Percentiles rank a stretch among this genome's conserved stretches.
phyloP scores from a whole-genome alignment of 2,113 vertebrate species.

The Hylia prasina region DNA sequence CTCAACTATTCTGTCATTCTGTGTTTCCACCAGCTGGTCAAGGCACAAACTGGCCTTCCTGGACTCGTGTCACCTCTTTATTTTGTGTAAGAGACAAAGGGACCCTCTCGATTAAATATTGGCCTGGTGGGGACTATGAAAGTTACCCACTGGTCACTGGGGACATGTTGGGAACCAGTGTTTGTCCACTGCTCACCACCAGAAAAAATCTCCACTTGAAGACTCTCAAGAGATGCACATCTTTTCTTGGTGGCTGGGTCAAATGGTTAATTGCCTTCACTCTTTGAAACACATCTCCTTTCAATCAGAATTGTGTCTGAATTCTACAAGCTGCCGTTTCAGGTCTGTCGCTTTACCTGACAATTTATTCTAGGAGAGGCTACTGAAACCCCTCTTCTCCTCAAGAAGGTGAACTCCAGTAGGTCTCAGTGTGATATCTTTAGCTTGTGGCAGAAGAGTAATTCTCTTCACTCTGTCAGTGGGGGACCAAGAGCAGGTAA shows the following conservation, averaged over 20 bases:
- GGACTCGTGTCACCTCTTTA: neutral
- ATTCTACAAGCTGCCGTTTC: neutral
- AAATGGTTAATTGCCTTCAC: neutral
- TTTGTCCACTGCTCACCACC: neutral
- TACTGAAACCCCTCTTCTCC: neutral
- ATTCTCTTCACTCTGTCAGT: neutral
- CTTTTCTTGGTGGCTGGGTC: neutral
- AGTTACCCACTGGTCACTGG: neutral
- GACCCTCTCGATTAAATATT: neutral
- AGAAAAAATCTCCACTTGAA: neutral
- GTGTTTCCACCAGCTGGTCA: neutral
- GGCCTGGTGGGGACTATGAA: neutral
- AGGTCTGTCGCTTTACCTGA: neutral
- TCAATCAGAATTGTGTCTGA: neutral
- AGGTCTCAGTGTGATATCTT: neutral
- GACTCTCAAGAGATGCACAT: neutral
- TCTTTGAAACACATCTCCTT: neutral
- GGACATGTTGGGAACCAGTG: rapidly evolving
- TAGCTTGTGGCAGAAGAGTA: neutral
- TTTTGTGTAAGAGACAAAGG: neutral
- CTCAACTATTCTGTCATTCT: neutral
- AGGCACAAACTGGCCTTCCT: neutral
- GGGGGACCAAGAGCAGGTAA: neutral
- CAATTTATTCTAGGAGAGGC: neutral
- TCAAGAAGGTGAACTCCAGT: neutral